These are phyloP conservation scores for Crotalus viridis DNA, from an alignment of 2,113 vertebrate species.

Conservation along the genomic window DNA sequence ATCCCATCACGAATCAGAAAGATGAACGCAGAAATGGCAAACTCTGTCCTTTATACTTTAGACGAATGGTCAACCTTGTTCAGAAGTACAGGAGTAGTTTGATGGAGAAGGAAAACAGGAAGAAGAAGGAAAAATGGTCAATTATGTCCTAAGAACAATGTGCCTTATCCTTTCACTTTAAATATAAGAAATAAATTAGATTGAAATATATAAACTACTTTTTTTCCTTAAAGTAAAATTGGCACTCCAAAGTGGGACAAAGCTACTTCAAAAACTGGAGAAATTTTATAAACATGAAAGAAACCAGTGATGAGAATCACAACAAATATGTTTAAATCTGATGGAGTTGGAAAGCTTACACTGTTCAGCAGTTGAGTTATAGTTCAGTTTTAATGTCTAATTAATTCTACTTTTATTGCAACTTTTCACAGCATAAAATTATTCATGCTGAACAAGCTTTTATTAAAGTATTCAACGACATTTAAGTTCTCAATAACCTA, in stretches of 20 bases:
- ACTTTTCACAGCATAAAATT: conserved; percentile 39
- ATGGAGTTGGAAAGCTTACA: conserved; percentile 13
- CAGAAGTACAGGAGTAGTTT: conserved; percentile 50
- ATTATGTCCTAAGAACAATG: conserved; percentile 53
- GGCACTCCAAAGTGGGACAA: neutral
- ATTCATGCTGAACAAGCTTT: conserved; percentile 24
- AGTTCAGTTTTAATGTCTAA: neutral
- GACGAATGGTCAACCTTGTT: conserved; percentile 66
- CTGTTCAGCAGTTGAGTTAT: neutral
- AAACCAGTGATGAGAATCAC: neutral
- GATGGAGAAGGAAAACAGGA: conserved; percentile 35
- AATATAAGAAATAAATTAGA: neutral
- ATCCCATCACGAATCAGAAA: conserved; percentile 53
- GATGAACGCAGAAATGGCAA: conserved; percentile 51
- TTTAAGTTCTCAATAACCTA: conserved; percentile 65
- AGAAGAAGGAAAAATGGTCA: conserved; percentile 64
- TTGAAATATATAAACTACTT: conserved; percentile 16
- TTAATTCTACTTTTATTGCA: neutral
- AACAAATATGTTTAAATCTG: neutral
- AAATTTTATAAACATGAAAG: neutral
- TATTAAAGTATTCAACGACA: neutral
- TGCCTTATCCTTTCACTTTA: conserved; percentile 40
- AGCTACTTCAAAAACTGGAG: conserved; percentile 1
- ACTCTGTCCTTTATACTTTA: conserved; percentile 65
- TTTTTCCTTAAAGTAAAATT: conserved; percentile 22